A percentile compares a stretch with the other conserved stretches of the same genome.
Evolutionary conservation across 2,797 vertebrate genomes (phyloP).

Genomic region (Bufotes viridis): DNA sequence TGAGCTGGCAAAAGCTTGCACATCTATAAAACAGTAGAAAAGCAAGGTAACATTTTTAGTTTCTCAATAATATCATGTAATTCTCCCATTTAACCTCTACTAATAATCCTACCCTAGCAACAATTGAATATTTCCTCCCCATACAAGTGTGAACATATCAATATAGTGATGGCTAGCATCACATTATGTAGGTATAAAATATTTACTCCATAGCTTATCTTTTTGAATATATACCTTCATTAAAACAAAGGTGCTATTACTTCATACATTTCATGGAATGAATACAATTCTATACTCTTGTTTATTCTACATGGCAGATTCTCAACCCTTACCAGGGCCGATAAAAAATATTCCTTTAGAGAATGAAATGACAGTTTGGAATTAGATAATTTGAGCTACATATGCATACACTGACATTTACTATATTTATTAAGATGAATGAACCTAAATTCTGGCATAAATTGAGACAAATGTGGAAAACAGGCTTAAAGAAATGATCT

Average conservation of each 20-base stretch:
- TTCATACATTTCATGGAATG: neutral
- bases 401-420: too few relatives aligned
- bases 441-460: too few relatives aligned
- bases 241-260: neutral
- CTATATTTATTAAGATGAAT: too few relatives aligned
- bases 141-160: neutral
- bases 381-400: neutral
- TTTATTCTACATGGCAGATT: neutral
- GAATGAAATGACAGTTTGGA: neutral
- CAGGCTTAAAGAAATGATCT: too few relatives aligned
- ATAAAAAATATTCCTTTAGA: neutral
- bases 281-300: neutral
- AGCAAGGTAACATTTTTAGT: neutral
- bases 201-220: neutral
- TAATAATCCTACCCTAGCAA: neutral
- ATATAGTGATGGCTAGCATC: neutral
- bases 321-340: neutral
- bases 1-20: constrained; percentile 65
- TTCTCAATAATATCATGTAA: neutral
- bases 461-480: too few relatives aligned
- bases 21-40: constrained; percentile 64
- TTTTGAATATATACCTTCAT: neutral
- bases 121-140: neutral
- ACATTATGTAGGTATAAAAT: neutral
- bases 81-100: neutral